A percentile compares a stretch with the other conserved stretches of the same genome.
phyloP scores from a whole-genome alignment of 2,797 vertebrate species.

The Parauchenoglanis ngamensis region DNA sequence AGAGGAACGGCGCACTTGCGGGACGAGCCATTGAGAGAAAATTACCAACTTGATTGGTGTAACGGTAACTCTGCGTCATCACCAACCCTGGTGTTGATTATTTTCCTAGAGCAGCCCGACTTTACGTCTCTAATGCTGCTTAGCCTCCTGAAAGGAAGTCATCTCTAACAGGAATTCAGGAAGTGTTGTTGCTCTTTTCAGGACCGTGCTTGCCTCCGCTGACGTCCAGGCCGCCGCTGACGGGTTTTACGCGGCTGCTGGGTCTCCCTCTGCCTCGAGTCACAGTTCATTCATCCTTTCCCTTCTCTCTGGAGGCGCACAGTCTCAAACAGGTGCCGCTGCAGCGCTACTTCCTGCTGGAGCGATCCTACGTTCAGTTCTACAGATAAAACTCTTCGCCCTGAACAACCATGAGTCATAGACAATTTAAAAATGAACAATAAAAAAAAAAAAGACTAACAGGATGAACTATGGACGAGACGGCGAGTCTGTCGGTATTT shows the following conservation, averaged over 20 bases:
- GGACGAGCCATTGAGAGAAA: neutral
- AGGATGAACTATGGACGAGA: too few relatives aligned
- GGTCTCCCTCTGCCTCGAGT: conserved; percentile 64
- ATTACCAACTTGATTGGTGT: neutral
- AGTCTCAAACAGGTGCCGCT: conserved; percentile 20
- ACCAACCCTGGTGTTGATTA: neutral
- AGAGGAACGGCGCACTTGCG: neutral
- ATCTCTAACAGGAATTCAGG: neutral
- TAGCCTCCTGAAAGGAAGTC: neutral
- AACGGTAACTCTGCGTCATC: neutral
- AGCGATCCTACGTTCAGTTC: conserved; percentile 65
- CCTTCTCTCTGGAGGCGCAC: conserved; percentile 53
- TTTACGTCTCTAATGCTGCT: neutral
- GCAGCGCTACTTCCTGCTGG: conserved; percentile 65
- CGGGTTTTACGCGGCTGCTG: conserved; percentile 61
- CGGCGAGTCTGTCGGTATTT: too few relatives aligned
- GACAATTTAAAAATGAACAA: too few relatives aligned
- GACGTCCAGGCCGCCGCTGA: conserved; percentile 57
- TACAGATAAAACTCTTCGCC: conserved; percentile 59
- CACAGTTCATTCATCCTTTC: conserved; percentile 60
- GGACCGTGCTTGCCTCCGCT: conserved; percentile 64
- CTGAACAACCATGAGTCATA: neutral
- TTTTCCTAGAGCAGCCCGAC: neutral
- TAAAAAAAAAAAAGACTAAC: too few relatives aligned
- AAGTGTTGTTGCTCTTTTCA: conserved; percentile 34